phyloP scores from a whole-genome alignment of 2,113 vertebrate species.

The Cisticola juncidis region DNA sequence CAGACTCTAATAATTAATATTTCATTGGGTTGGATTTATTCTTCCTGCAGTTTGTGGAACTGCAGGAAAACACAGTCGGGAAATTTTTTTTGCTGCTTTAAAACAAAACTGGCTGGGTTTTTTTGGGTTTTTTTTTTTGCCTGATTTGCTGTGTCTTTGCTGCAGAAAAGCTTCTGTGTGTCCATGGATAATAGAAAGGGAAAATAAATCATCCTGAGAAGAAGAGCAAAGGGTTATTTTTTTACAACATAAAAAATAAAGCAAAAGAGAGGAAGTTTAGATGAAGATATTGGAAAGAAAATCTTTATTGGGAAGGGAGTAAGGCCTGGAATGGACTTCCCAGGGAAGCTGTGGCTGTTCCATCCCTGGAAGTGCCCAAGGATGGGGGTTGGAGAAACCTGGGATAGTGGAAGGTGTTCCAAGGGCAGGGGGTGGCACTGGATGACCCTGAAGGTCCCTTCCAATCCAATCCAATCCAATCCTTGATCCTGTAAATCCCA shows the following conservation, averaged over 20 bases:
- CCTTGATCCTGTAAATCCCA: neutral
- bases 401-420: neutral
- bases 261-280: neutral
- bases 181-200: neutral
- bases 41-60: neutral
- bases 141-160: neutral
- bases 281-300: neutral
- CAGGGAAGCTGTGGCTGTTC: neutral
- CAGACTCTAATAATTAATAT: constrained; percentile 54
- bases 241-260: neutral
- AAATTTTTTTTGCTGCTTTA: neutral
- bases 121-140: neutral
- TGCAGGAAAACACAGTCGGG: neutral
- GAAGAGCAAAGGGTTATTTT: neutral
- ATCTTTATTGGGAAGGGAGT: neutral
- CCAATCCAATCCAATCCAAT: neutral
- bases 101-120: neutral
- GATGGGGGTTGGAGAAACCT: neutral
- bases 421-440: neutral
- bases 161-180: neutral
- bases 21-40: constrained; percentile 43
- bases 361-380: neutral
- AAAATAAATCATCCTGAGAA: neutral
- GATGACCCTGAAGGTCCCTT: neutral
- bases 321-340: neutral